Conservation (phyloP, 2,888 invertebrate species). For the Spatulosminthurus flaviceps region DNA sequence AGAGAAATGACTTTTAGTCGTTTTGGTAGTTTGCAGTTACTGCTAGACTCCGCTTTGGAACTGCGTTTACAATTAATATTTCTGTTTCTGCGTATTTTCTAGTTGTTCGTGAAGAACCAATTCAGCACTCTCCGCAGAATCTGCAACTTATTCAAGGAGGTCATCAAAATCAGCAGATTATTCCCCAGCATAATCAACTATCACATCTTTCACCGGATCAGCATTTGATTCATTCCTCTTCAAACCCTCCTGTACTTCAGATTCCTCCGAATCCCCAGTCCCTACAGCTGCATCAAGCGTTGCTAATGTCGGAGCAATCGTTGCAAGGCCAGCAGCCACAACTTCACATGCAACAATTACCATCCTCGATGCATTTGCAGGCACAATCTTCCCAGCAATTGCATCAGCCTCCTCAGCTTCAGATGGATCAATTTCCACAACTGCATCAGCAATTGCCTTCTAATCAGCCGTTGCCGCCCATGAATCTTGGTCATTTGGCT, state of each 20-base stretch:
- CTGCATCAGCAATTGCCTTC: neutral
- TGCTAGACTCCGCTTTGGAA: too few relatives aligned
- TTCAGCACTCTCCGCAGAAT: slow-evolving; percentile 21
- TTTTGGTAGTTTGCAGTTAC: too few relatives aligned
- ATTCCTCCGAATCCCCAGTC: slow-evolving; percentile 22
- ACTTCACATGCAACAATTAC: slow-evolving; percentile 37
- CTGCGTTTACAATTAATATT: slow-evolving; percentile 1
- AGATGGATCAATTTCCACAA: slow-evolving; percentile 2
- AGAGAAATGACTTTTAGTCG: too few relatives aligned
- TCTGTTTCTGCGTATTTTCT: neutral
- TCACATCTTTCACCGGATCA: neutral
- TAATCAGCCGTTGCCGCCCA: slow-evolving; percentile 27
- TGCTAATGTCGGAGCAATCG: slow-evolving; percentile 15
- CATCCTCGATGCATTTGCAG: slow-evolving; percentile 23
- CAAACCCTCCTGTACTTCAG: slow-evolving; percentile 22
- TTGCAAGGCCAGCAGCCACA: slow-evolving; percentile 10
- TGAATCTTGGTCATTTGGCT: neutral
- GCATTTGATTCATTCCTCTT: slow-evolving; percentile 8
- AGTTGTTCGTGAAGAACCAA: slow-evolving; percentile 39
- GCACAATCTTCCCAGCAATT: slow-evolving; percentile 40
- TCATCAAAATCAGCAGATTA: slow-evolving; percentile 2
- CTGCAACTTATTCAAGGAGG: slow-evolving; percentile 34
- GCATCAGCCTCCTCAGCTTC: slow-evolving; percentile 33
- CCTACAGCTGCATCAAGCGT: neutral
- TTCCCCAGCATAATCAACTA: neutral